Evolutionary conservation across 1,140 invertebrate species (phyloP), one percentile per base, ranked within the genome.

Genomic region (Adelges cooleyi): DNA sequence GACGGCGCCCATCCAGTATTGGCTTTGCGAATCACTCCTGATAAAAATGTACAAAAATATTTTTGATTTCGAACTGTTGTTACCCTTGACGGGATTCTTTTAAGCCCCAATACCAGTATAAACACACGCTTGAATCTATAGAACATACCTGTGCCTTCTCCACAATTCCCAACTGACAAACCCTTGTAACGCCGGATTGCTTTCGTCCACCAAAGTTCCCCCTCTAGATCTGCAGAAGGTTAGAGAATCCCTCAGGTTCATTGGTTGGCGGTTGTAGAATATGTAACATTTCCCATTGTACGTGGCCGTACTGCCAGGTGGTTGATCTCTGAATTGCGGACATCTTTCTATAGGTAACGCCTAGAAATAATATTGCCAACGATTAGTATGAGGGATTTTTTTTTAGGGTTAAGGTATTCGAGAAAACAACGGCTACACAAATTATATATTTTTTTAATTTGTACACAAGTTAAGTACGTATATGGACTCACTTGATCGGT

Each of bases 251-350:
- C 84, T 77, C 74, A 95, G 92, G 67, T 81, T 84, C 67, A 87
- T 74, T 0, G 89, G 89, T 71, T 93, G 89, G 27, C 89, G 79
- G 71, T 92, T 91, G 76, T 95, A 94, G 77, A 95, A 96, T 67
- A 93, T 90, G 73, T 96, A 96, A 74, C 92, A 96, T 77, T 95
- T 95, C 51, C 92, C 92, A 72, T 95, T 95, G 75, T 95, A 96
- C 0, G 92, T 95, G 2, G 92, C 90, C 0, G 90, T 89, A 29
- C 87, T 90, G 13, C 92, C 92, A 1, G 90, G 89, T 0, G 90
- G 90, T 73, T 94, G 90, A 72, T 95, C 91, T 25, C 91, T 75
- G 75, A 94, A 94, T 68, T 92, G 89, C 1, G 92, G 92, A 75
- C 92, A 95, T 66, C 92, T 80, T 75, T 95, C 92, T 66, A 95